A percentile compares a stretch with the other conserved stretches of the same genome.
These are phyloP conservation scores for Hyperopisus bebe DNA, from an alignment of 2,113 vertebrate genomes.

Conservation along the genomic window DNA sequence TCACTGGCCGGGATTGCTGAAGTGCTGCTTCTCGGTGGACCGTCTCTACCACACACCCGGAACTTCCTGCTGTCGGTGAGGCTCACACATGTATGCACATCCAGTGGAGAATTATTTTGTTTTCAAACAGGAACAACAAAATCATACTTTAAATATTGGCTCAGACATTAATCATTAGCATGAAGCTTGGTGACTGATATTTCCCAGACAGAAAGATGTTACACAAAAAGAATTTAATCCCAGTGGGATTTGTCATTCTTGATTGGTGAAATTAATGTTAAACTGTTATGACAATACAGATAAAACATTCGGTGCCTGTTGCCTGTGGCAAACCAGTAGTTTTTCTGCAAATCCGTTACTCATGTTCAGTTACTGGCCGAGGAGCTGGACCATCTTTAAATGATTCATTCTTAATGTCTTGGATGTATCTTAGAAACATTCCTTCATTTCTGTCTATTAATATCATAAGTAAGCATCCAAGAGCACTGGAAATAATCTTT, in stretches of 20 bases:
- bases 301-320: neutral
- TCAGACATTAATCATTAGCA: neutral
- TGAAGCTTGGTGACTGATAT: neutral
- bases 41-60: neutral
- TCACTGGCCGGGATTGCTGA: neutral
- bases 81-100: neutral
- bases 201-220: neutral
- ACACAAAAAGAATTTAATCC: neutral
- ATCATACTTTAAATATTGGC: neutral
- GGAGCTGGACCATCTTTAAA: neutral
- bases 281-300: neutral
- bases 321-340: neutral
- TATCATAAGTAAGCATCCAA: neutral
- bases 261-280: neutral
- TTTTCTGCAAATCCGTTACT: neutral
- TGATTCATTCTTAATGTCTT: neutral
- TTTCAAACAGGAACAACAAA: neutral
- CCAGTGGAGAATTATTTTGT: neutral
- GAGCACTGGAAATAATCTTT: neutral
- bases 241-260: neutral
- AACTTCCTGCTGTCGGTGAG: neutral
- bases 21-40: neutral
- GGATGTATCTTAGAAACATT: neutral
- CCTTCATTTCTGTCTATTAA: neutral
- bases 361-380: neutral